Percentiles rank a stretch among this genome's conserved stretches.
Evolutionary conservation across 2,113 vertebrate species (phyloP).

Genomic region (Ptyas mucosa): DNA sequence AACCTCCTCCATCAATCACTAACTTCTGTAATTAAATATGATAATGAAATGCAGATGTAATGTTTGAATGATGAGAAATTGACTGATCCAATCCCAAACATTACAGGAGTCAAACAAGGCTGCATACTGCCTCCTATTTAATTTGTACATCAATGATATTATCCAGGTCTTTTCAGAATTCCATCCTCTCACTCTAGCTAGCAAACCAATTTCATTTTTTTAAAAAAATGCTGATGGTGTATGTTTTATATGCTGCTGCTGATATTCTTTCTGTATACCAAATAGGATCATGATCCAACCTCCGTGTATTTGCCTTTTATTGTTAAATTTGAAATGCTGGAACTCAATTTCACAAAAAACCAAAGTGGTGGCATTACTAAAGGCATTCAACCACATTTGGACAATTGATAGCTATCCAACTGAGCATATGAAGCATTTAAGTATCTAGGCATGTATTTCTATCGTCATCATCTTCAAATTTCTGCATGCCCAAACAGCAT

Average conservation of each 20-base stretch:
- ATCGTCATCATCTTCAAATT: not conserved
- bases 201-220: not conserved
- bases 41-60: not conserved
- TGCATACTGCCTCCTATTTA: not conserved
- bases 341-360: not conserved
- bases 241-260: not conserved
- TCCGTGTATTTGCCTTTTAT: not conserved
- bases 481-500: not conserved
- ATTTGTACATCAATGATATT: not conserved
- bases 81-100: not conserved
- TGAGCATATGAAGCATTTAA: not conserved
- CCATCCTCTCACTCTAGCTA: not conserved
- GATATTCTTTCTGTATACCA: not conserved
- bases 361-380: not conserved
- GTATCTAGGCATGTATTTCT: not conserved
- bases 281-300: not conserved
- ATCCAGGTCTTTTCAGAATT: not conserved
- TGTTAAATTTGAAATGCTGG: not conserved
- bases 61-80: not conserved
- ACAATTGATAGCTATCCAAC: not conserved
- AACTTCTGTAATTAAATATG: not conserved
- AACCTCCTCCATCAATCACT: not conserved
- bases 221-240: not conserved
- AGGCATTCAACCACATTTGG: not conserved
- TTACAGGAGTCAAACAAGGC: not conserved